Evolutionary conservation across 2,113 vertebrate genomes (phyloP), one percentile per base, ranked within the genome.

Genomic region (Opisthocomus hoazin): DNA sequence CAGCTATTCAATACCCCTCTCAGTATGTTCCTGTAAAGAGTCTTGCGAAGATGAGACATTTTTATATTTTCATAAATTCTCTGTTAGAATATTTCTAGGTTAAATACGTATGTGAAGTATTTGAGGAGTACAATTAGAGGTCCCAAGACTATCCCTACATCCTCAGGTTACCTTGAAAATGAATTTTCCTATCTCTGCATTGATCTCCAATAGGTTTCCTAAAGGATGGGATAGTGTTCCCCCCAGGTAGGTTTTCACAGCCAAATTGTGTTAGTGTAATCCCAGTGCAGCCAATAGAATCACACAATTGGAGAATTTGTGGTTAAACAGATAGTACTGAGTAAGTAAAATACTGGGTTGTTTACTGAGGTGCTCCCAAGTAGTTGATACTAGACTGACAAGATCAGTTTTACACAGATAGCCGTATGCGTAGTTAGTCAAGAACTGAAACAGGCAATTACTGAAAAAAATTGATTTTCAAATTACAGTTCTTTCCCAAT

Each of bases 391-490:
- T 32, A 43, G 27, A 54, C 66, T 80, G 68, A 45, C 90, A 83
- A 69, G 71, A 60, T 48, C 71, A 77, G 50, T 70, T 94, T 92
- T 93, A 74, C 64, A 70, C 32, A 50, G 58, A 74, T 32, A 86
- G n/a, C 46, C 89, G 12, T 53, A 27, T 63, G 80, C 32, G 26
- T 80, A 89, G 54, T 83, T 93, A 88, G 58, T 51, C 17, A 84
- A 84, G 41, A 81, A 89, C 71, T 50, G 54, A 73, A 90, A 61
- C 22, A 87, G 57, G 69, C 1, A 14, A 80, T 84, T 92, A 88
- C 73, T 86, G 95, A 92, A 94, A 96, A 95, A 11, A 95, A 94
- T 53, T 94, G 78, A 85, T 90, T 94, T 94, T 91, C 87, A 56
- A 76, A 90, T 66, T 90, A 43, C 29, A 45, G 15, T 61, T 92